Evolutionary conservation across 2,888 invertebrate genomes (phyloP), one percentile per base, ranked within the genome.

Genomic region (Allolobophora icterica): DNA sequence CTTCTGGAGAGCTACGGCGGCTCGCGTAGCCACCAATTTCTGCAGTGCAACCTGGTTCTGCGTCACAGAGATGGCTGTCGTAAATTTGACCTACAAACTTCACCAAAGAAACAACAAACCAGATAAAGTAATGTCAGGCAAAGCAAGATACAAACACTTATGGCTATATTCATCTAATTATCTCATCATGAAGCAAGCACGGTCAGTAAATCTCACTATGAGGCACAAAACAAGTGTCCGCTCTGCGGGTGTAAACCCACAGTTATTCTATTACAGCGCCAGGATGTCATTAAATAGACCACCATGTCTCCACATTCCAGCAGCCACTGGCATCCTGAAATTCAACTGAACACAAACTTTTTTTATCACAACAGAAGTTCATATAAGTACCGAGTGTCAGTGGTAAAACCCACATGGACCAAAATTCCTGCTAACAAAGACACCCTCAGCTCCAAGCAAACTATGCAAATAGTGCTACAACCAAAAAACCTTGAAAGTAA

Each of bases 21-120:
- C 87, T 87, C 19, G 38, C 38, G 87, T 87, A 87, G 87, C 87
- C 87, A 87, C 87, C 87, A 87, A 87, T 87, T 38, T 87, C 87
- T 87, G 87, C 87, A 87, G 87, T 35, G 71, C 30, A 71, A 30
- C 17, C 71, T 71, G 71, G n/a, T 71, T n/a, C 8, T 11, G 71
- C n/a, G 71, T 71, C 71, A 71, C 71, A 71, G 71, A 71, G 71
- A 71, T 71, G 71, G 71, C 71, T n/a, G 71, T 71, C n/a, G 71
- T 71, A n/a, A 52, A 71, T 71, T n/a, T 71, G 71, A 71, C 71
- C 71, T 71, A 71, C 71, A 13, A 71, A 71, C 71, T 71, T n/a
- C 15, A 45, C 45, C 45, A 71, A 2, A 71, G n/a, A 52, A 52
- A 52, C 52, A 52, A 71, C 71, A 71, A 71, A 71, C 8, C 30